Evolutionary conservation across 1,140 invertebrate genomes (phyloP).

Genomic region (Dolichoris vasculosae): DNA sequence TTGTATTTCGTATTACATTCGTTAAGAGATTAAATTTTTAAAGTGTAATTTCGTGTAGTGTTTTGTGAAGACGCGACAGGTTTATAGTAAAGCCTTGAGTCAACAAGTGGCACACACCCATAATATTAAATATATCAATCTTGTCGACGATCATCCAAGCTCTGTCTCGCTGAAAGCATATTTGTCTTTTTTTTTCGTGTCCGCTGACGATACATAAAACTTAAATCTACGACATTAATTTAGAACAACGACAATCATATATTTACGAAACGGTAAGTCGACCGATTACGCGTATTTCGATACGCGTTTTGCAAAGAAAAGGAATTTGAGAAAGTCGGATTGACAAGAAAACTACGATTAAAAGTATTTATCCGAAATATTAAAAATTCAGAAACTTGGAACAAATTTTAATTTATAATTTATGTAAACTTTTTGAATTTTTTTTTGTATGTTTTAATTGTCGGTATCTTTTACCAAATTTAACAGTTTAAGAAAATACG

Average conservation of each 20-base stretch:
- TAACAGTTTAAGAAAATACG: neutral
- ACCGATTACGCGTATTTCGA: neutral
- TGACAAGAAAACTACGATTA: slow-evolving; percentile 21
- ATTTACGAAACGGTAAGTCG: slow-evolving; percentile 8
- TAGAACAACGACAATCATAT: slow-evolving; percentile 21
- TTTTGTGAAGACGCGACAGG: slow-evolving; percentile 42
- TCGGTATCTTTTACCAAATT: neutral
- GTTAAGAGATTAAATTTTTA: slow-evolving; percentile 48
- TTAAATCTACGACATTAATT: slow-evolving; percentile 43
- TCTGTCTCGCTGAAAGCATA: slow-evolving; percentile 49
- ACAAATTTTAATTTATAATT: no score
- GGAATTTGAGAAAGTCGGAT: neutral
- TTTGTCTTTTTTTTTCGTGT: neutral
- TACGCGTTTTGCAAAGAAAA: neutral
- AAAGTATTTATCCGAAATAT: neutral
- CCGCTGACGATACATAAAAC: slow-evolving; percentile 13
- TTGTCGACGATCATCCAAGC: slow-evolving; percentile 42
- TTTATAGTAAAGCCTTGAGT: slow-evolving; percentile 41
- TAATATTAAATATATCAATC: slow-evolving; percentile 48
- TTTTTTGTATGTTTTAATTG: neutral
- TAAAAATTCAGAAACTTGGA: no score
- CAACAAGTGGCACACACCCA: slow-evolving; percentile 49
- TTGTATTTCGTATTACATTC: slow-evolving; percentile 42
- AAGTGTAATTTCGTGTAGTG: slow-evolving; percentile 34
- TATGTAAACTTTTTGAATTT: neutral